Evolutionary conservation across 2,888 invertebrate genomes (phyloP), one percentile per base, ranked within the genome.

Genomic region (Microctonus hyperodae): DNA sequence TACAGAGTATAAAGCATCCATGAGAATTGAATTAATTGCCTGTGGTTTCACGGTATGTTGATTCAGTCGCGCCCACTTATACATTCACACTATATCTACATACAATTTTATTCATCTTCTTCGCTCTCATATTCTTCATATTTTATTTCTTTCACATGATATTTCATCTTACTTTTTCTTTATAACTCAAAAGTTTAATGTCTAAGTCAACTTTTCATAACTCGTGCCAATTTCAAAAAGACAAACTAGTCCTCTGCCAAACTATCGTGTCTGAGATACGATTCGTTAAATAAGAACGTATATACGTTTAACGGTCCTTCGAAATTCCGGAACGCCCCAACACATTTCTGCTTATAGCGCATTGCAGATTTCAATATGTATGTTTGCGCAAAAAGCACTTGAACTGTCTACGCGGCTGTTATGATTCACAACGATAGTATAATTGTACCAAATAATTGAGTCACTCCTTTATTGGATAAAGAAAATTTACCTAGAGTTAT

Each of bases 221-320:
- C 68, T 69, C 70, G 73, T 79, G 80, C 79, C 80, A 80, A 79
- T 72, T 76, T 75, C 72, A 71, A 71, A 76, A 77, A 75, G 69
- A 71, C 70, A 60, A 44, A 44, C 44, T 51, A 68, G 56, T 56
- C 59, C 56, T 62, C 67, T 79, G 79, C 78, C 79, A 79, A 78
- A 72, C 67, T 70, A 58, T 66, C 73, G 71, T 70, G 73, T 74
- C 72, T 74, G 71, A 69, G 74, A 72, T 70, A 73, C 76, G 78
- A 77, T 74, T 77, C 77, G 78, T 80, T 79, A 75, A 72, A 73
- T 70, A 72, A 72, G 75, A 74, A 75, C 73, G 75, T 75, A 64
- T n/a, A 25, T 48, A 23, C 23, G 28, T 44, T 44, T 48, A 22
- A 20, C 70, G 68, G 72, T 73, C 69, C 71, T 73, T 72, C 70